Evolutionary conservation across 2,888 invertebrate species (phyloP), one percentile per base, ranked within the genome.

Genomic region (Diarsia rubi): DNA sequence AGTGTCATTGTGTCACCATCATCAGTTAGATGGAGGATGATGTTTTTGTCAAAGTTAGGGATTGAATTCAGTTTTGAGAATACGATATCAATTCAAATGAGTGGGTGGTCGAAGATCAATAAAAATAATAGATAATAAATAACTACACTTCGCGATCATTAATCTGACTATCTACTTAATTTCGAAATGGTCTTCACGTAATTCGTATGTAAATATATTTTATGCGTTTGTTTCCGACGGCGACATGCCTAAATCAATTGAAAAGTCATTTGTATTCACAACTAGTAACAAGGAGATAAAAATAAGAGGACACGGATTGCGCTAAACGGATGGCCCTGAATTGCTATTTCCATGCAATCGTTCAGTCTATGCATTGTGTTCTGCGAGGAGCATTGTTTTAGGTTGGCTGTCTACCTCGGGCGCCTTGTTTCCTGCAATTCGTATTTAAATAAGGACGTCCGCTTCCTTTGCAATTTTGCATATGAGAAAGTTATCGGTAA

Each of bases 381-480:
- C 86, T 73, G 65, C 72, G 59, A 74, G 85, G 79, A 83, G 88
- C 88, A 94, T 94, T 94, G 94, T 94, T 90, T 91, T 86, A 88
- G 88, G 86, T 87, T 89, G 83, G 12, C 73, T 83, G 88, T 86
- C 90, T 90, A 88, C 83, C 78, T 75, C 84, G 73, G 92, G 89
- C 90, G 91, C 87, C 92, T 84, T 85, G 90, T 93, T 95, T 95
- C 94, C 94, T 94, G 92, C 89, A 88, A 88, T 90, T 88, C 89
- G 85, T 88, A 91, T 88, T 86, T 79, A 86, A 83, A 88, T 90
- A 90, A 94, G 96, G 96, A 96, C 90, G 90, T 96, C 96, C 96
- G 96, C 92, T 96, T 96, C 96, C 96, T 95, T 89, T 84, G 85
- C 85, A 85, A 42, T 93, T 94, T 93, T 93, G 91, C 94, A 95